A percentile compares a stretch with the other conserved stretches of the same genome.
phyloP scores from a whole-genome alignment of 2,888 invertebrate species.

The Dinocampus coccinellae region DNA sequence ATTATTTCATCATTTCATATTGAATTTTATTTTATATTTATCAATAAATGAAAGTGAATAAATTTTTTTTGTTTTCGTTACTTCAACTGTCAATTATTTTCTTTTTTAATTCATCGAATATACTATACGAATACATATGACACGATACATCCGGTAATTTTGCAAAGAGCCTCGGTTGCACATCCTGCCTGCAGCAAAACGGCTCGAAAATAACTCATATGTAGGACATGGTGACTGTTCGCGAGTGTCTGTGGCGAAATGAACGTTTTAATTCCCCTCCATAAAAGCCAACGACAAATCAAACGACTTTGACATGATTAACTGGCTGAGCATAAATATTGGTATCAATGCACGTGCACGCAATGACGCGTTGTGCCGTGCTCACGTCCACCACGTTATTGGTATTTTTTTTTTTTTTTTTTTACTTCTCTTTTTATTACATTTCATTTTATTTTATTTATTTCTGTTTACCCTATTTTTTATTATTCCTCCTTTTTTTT shows the following conservation, averaged over 20 bases:
- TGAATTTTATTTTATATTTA: not conserved
- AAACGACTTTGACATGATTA: slow-evolving; percentile 69
- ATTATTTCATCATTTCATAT: not conserved
- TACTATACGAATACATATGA: slow-evolving; percentile 10
- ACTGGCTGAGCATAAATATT: slow-evolving; percentile 68
- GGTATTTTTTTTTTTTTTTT: slow-evolving; percentile 31
- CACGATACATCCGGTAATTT: slow-evolving; percentile 58
- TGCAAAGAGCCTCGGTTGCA: slow-evolving; percentile 59
- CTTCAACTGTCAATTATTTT: slow-evolving; percentile 10
- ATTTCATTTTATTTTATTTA: too few species aligned
- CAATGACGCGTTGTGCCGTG: slow-evolving; percentile 63
- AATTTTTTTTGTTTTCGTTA: not conserved
- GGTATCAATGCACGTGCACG: slow-evolving; percentile 67
- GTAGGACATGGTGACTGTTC: slow-evolving; percentile 59
- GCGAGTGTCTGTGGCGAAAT: slow-evolving; percentile 68
- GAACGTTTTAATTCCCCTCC: slow-evolving; percentile 69
- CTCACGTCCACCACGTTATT: slow-evolving; percentile 39
- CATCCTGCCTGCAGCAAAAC: slow-evolving; percentile 34
- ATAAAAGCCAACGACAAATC: slow-evolving; percentile 69
- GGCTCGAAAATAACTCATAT: slow-evolving; percentile 59
- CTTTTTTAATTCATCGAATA: slow-evolving; percentile 9
- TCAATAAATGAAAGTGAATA: not conserved
- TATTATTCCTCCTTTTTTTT: too few species aligned
- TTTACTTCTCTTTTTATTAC: too few species aligned
- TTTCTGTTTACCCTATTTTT: too few species aligned